Base-by-base conservation (phyloP, 2,113 vertebrate species). In the Atherinomorus stipes region DNA sequence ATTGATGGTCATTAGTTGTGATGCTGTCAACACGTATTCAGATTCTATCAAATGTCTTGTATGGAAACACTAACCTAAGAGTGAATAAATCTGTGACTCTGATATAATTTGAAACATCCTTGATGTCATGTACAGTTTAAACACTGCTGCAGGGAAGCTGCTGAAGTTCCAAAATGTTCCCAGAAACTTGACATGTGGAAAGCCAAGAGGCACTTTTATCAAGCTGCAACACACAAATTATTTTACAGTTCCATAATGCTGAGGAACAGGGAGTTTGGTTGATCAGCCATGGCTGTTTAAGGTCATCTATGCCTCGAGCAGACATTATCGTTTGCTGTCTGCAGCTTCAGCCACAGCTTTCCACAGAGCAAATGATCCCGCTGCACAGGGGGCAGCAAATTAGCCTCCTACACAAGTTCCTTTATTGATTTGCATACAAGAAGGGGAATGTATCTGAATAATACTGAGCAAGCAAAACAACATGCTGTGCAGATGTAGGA, bases 341-440 rank as follows among this genome's bases (percentile, higher is more conserved):
- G 28, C 26, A 25, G 42, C 49, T 53, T 34, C 40, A 57, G 54
- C 50, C 26, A 25, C 38, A 53, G 59, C 40, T 49, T 54, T 65
- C 10, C 23, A 70, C 11, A 0, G 47, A 1, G 12, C 34, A 64
- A 80, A 68, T 78, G 65, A 84, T 59, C 40, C 34, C 34, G 28
- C 69, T 52, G 42, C 80, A 63, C 68, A 59, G 80, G 64, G 67
- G 31, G 59, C 74, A 59, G 44, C 42, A 70, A 86, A 85, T 86
- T 77, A 81, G 58, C 53, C 70, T 69, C 59, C 80, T 80, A 65
- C 60, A 75, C 44, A 45, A 82, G 51, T 76, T 71, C 64, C 82
- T 71, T 84, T 65, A 89, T 79, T 51, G 88, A 90, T 89, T 85
- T 74, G 72, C 65, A 74, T 74, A 58, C 25, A 56, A 62, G 54